Evolutionary conservation across 2,797 vertebrate species (phyloP).

Genomic region (Chelonia mydas): DNA sequence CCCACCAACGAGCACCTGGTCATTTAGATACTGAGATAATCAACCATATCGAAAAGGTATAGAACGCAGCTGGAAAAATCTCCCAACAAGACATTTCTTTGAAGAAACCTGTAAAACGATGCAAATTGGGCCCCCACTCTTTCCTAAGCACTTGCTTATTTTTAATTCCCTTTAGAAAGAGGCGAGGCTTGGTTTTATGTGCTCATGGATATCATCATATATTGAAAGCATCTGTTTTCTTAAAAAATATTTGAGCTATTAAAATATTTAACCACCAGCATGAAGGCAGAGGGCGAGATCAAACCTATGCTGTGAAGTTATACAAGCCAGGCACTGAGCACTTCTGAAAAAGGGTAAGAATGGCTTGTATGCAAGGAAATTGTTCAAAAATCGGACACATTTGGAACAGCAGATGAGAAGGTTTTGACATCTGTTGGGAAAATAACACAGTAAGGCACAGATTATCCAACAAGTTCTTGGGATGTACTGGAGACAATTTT

Average conservation of each 20-base stretch:
- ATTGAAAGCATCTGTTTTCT: neutral
- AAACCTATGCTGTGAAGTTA: neutral
- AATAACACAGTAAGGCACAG: no score
- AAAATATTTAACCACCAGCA: constrained; percentile 13
- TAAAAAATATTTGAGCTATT: constrained; percentile 3
- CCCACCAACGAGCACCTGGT: neutral
- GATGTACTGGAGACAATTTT: no score
- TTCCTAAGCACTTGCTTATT: neutral
- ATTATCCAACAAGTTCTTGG: no score
- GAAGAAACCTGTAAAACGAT: constrained; percentile 11
- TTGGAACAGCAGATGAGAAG: constrained; percentile 2
- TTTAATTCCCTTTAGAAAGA: constrained; percentile 12
- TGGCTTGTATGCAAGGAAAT: constrained; percentile 9
- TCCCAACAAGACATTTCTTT: neutral
- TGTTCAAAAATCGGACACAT: neutral
- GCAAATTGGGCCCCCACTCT: neutral
- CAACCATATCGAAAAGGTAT: neutral
- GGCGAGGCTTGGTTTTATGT: constrained; percentile 6
- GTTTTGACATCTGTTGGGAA: neutral
- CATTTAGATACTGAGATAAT: neutral
- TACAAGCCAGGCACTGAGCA: neutral
- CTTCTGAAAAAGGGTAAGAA: constrained; percentile 23
- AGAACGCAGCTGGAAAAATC: neutral
- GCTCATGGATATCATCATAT: neutral
- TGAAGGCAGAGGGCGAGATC: neutral